These are phyloP conservation scores for Cephalopachus bancanus DNA, from an alignment of 2,797 vertebrate species.

Conservation along the genomic window DNA sequence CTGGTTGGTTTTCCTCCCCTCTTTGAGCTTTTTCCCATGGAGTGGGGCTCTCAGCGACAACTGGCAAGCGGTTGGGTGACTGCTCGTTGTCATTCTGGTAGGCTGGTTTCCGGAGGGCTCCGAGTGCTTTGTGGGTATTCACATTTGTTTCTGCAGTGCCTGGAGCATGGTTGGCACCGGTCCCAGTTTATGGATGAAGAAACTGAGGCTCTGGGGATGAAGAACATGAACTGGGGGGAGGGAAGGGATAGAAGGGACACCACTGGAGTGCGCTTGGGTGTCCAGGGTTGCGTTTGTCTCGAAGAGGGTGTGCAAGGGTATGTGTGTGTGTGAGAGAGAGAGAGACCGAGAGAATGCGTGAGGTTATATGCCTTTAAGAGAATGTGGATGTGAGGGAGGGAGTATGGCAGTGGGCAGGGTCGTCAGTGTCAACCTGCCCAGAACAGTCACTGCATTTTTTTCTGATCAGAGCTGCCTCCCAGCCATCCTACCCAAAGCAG, in stretches of 20 bases:
- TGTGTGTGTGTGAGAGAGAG: neutral
- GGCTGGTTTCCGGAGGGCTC: neutral
- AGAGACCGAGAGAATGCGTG: neutral
- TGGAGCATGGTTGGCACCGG: neutral
- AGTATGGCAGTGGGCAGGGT: neutral
- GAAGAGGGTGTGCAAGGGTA: neutral
- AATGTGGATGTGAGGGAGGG: no score
- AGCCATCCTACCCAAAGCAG: neutral
- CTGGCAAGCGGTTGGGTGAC: neutral
- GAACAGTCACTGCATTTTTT: neutral
- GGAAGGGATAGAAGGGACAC: neutral
- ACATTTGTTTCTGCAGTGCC: neutral
- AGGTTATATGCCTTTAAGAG: neutral
- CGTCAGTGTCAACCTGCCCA: neutral
- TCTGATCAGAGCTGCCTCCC: neutral
- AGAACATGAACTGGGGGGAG: fast-evolving
- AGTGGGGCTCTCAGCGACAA: conserved; percentile 69
- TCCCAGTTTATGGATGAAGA: conserved; percentile 35
- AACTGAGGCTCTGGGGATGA: conserved; percentile 41
- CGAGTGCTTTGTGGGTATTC: neutral
- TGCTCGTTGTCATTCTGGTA: conserved; percentile 66
- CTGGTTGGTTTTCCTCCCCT: neutral
- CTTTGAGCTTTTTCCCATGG: conserved; percentile 17
- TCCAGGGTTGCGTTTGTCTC: neutral
- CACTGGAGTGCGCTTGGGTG: neutral